phyloP scores from a whole-genome alignment of 2,797 vertebrate species.

The Xiphophorus birchmanni region DNA sequence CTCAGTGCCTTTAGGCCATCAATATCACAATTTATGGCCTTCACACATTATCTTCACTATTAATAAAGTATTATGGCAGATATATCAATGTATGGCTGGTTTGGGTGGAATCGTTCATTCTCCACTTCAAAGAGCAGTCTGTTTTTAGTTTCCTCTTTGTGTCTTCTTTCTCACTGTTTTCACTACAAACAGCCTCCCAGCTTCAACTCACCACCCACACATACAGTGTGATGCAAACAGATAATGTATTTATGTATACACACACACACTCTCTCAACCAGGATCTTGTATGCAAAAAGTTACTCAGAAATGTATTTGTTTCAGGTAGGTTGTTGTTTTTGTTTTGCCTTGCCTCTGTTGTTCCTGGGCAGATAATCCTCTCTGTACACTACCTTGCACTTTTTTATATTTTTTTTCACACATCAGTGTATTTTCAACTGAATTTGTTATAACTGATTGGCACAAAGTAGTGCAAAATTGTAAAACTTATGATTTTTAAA shows the following conservation, averaged over 20 bases:
- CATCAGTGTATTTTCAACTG: neutral
- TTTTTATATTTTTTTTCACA: neutral
- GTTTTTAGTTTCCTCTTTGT: constrained; percentile 75
- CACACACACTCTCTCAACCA: constrained; percentile 5
- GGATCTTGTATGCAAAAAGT: constrained; percentile 5
- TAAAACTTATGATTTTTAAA: neutral
- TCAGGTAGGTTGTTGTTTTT: neutral
- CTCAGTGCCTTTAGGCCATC: constrained; percentile 51
- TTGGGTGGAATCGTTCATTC: constrained; percentile 45
- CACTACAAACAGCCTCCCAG: constrained; percentile 67
- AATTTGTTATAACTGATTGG: neutral
- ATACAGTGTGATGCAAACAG: constrained; percentile 37
- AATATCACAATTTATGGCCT: constrained; percentile 52
- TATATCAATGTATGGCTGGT: constrained; percentile 26
- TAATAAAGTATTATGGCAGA: constrained; percentile 28
- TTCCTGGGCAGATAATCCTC: neutral
- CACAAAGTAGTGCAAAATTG: neutral
- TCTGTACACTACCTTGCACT: neutral
- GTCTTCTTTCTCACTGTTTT: constrained; percentile 73
- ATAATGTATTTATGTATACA: constrained; percentile 38
- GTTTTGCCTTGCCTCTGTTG: neutral
- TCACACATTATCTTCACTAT: neutral
- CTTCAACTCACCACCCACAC: constrained; percentile 42
- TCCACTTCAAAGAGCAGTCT: constrained; percentile 72
- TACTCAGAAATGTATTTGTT: constrained; percentile 10